Evolutionary conservation across 2,797 vertebrate species (phyloP).

Genomic region (Tokudaia muenninki): DNA sequence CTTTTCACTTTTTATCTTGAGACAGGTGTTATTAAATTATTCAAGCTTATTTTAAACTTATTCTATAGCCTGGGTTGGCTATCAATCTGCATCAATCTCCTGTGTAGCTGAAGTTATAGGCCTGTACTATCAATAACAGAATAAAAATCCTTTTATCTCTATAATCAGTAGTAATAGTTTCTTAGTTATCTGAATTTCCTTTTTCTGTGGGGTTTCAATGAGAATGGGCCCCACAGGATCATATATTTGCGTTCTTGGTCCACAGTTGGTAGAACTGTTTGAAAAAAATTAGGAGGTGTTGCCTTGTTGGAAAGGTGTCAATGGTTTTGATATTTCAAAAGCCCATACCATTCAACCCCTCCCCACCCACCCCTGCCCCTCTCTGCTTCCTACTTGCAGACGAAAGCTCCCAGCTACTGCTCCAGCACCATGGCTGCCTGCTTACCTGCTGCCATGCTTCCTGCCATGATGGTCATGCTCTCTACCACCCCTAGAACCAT

Average conservation of each 20-base stretch:
- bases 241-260: not conserved
- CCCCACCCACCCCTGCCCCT: not conserved
- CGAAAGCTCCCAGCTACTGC: not conserved
- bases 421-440: not conserved
- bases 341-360: not conserved
- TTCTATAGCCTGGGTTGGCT: not conserved
- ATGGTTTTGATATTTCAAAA: not conserved
- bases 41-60: not conserved
- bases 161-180: not conserved
- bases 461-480: not conserved
- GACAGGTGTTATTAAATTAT: not conserved
- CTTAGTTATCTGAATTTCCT: not conserved
- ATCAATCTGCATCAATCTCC: not conserved
- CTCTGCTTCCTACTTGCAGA: not conserved
- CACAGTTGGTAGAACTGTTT: not conserved
- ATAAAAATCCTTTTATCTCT: not conserved
- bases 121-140: not conserved
- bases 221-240: not conserved
- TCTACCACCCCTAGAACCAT: not conserved
- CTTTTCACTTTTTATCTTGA: not conserved
- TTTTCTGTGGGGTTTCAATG: not conserved
- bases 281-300: not conserved
- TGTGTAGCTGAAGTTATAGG: not conserved
- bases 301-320: not conserved
- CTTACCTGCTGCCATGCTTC: not conserved